These are phyloP conservation scores for Daktulosphaira vitifoliae DNA, from an alignment of 1,140 invertebrate species.

Conservation along the genomic window DNA sequence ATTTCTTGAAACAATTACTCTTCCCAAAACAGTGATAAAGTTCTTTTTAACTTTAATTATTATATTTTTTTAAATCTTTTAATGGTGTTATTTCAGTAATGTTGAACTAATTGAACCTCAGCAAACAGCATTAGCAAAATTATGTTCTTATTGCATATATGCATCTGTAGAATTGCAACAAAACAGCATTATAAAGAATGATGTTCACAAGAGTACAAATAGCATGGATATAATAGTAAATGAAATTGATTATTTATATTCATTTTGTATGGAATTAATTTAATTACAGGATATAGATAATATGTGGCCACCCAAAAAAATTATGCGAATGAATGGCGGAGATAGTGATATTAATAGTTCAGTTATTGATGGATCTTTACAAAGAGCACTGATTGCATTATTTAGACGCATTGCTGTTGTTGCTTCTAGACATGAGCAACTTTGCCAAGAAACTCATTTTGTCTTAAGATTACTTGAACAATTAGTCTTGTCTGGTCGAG, in stretches of 20 bases:
- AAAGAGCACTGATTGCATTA: conserved; percentile 53
- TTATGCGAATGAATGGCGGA: conserved; percentile 35
- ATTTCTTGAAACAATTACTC: too few species aligned
- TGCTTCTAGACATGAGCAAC: conserved; percentile 60
- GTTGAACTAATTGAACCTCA: conserved; percentile 64
- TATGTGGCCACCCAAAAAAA: conserved; percentile 37
- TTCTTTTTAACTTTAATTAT: neutral
- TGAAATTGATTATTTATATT: neutral
- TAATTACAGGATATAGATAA: conserved; percentile 35
- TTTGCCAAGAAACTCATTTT: conserved; percentile 78
- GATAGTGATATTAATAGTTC: neutral
- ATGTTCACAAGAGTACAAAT: conserved; percentile 34
- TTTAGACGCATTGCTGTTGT: conserved; percentile 65
- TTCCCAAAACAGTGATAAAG: too few species aligned
- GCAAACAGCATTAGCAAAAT: conserved; percentile 59
- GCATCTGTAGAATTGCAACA: conserved; percentile 51
- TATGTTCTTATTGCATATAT: conserved; percentile 67
- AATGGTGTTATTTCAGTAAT: conserved; percentile 12
- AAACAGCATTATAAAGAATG: conserved; percentile 18
- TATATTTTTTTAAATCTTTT: neutral
- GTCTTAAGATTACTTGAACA: conserved; percentile 74
- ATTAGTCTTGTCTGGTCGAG: conserved; percentile 68
- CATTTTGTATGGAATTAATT: neutral
- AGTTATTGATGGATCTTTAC: conserved; percentile 44
- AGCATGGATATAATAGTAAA: conserved; percentile 25